phyloP scores from a whole-genome alignment of 1,140 invertebrate species.

The Drosophila sturtevanti region DNA sequence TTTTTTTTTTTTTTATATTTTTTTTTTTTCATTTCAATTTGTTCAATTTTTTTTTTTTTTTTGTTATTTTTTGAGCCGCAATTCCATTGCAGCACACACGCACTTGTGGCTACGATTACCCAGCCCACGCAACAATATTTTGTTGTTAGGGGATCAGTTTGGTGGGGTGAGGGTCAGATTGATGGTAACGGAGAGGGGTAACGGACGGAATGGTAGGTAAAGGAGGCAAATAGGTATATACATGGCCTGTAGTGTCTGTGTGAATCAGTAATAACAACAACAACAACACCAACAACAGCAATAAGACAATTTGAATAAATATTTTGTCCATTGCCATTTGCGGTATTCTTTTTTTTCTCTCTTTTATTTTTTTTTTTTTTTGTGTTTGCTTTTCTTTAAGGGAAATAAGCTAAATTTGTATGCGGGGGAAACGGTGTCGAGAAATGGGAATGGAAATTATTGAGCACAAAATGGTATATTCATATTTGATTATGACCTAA shows the following conservation, averaged over 20 bases:
- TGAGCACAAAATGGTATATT: background rate
- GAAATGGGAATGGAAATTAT: background rate
- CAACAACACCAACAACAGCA: background rate
- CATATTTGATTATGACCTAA: too few species aligned
- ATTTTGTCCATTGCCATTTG: slow-evolving; percentile 79
- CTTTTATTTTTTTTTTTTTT: slow-evolving; percentile 39
- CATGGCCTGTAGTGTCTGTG: slow-evolving; percentile 36
- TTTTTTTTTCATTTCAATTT: background rate
- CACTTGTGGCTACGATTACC: slow-evolving; percentile 66
- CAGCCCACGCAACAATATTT: slow-evolving; percentile 56
- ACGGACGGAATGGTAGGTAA: background rate
- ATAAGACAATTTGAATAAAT: slow-evolving; percentile 70
- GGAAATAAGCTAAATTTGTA: slow-evolving; percentile 40
- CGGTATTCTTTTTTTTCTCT: slow-evolving; percentile 56
- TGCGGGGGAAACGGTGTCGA: background rate
- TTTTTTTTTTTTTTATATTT: slow-evolving; percentile 5
- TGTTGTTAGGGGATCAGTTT: background rate
- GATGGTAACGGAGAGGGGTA: background rate
- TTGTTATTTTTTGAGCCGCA: too few species aligned
- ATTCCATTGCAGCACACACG: slow-evolving; percentile 22
- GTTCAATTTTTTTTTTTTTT: too few species aligned
- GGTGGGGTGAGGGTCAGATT: background rate
- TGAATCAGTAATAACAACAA: slow-evolving; percentile 48
- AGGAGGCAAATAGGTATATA: slow-evolving; percentile 24
- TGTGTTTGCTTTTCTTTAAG: background rate